Evolutionary conservation across 1,140 invertebrate species (phyloP).

Genomic region (Anastrepha obliqua): DNA sequence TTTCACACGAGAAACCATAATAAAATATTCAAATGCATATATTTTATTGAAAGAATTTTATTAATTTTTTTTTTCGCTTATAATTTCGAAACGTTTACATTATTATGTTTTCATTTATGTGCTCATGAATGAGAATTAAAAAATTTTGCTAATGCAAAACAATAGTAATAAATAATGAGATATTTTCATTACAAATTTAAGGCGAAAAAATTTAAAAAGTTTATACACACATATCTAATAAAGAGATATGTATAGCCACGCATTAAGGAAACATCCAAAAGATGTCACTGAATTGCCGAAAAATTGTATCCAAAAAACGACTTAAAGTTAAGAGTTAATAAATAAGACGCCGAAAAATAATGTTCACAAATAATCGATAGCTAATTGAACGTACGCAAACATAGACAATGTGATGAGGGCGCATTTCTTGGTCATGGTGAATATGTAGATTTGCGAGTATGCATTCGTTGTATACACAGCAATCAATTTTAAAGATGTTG

Average conservation of each 20-base stretch:
- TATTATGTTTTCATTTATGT: neutral
- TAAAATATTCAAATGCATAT: too few species aligned
- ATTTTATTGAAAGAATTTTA: neutral
- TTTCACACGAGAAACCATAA: too few species aligned
- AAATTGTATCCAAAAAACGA: too few species aligned
- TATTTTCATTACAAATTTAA: neutral
- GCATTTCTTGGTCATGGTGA: too few species aligned
- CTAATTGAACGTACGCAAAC: too few species aligned
- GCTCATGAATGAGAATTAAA: neutral
- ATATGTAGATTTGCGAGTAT: too few species aligned
- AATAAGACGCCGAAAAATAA: too few species aligned
- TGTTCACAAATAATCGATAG: too few species aligned
- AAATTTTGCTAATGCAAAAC: neutral
- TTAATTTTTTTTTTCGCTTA: neutral
- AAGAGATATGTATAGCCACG: neutral
- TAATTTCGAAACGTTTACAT: neutral
- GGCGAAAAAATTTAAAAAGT: neutral
- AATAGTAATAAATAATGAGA: neutral
- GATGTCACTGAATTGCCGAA: too few species aligned
- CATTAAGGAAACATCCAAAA: neutral
- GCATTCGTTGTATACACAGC: neutral
- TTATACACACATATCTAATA: neutral
- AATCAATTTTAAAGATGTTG: neutral
- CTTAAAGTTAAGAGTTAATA: too few species aligned
- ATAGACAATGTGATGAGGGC: too few species aligned